Evolutionary conservation across 2,797 vertebrate species (phyloP).

Genomic region (Notolabrus celidotus): DNA sequence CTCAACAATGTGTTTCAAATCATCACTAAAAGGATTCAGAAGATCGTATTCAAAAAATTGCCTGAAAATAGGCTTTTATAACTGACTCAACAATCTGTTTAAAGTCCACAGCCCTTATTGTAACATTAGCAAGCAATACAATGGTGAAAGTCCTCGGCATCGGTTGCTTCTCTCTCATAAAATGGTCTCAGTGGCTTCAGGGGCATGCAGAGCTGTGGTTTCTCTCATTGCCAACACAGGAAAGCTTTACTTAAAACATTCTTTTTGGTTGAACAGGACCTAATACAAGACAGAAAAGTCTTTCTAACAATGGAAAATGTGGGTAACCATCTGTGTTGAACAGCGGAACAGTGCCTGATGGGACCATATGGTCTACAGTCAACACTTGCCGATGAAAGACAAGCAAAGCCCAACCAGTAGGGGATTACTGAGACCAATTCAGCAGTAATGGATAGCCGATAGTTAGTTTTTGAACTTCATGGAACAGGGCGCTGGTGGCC

Average conservation of each 20-base stretch:
- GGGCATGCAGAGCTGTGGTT: slow-evolving; percentile 37
- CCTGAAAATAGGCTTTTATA: not conserved
- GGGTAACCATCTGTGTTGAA: slow-evolving; percentile 39
- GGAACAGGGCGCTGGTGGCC: no score
- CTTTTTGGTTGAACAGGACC: slow-evolving; percentile 44
- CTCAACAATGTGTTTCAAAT: slow-evolving; percentile 13
- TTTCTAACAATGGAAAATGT: slow-evolving; percentile 63
- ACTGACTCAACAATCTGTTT: slow-evolving; percentile 26
- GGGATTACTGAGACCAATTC: not conserved
- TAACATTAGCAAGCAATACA: slow-evolving; percentile 9
- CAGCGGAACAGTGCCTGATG: slow-evolving; percentile 22
- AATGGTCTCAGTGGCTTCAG: slow-evolving; percentile 32
- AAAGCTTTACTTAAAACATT: slow-evolving; percentile 50
- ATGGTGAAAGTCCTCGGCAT: slow-evolving; percentile 2
- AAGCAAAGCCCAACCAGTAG: not conserved
- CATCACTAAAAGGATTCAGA: slow-evolving; percentile 1
- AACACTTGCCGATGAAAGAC: not conserved
- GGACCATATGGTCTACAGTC: slow-evolving; percentile 38
- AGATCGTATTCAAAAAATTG: not conserved
- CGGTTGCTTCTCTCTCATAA: slow-evolving; percentile 22
- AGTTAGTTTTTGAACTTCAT: no score
- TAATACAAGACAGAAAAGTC: slow-evolving; percentile 31
- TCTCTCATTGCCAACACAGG: slow-evolving; percentile 36
- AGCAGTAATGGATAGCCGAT: not conserved
- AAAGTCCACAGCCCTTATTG: not conserved